A percentile compares a stretch with the other conserved stretches of the same genome.
phyloP scores from a whole-genome alignment of 2,113 vertebrate species.

The Hippocampus mohnikei region DNA sequence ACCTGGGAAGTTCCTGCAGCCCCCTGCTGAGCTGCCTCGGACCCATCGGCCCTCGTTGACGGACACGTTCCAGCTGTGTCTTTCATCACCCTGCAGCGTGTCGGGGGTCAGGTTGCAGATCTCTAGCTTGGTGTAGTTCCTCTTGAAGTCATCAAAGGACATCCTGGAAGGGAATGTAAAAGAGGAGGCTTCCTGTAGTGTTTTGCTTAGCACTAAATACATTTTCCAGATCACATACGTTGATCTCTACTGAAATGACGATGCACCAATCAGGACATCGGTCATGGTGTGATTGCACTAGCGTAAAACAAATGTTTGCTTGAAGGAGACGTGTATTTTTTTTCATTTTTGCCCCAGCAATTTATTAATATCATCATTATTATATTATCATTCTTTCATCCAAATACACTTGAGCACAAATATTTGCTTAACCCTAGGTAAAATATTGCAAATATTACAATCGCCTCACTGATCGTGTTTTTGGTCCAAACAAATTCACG shows the following conservation, averaged over 20 bases:
- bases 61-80: constrained; percentile 89
- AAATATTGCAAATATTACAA: too few species aligned
- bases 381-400: too few species aligned
- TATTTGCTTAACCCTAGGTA: too few species aligned
- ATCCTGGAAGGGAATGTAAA: constrained; percentile 75
- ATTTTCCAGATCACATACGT: too few species aligned
- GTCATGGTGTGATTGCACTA: neutral
- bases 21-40: constrained; percentile 92
- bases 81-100: constrained; percentile 79
- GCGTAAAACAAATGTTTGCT: too few species aligned
- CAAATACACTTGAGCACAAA: too few species aligned
- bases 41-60: constrained; percentile 95
- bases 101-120: constrained; percentile 97
- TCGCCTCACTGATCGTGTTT: too few species aligned
- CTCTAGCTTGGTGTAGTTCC: constrained; percentile 92
- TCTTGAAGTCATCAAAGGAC: constrained; percentile 88
- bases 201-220: neutral
- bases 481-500: too few species aligned
- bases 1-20: constrained; percentile 94
- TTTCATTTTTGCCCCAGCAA: too few species aligned
- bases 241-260: neutral
- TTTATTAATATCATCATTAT: too few species aligned
- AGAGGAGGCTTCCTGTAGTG: neutral
- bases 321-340: too few species aligned
- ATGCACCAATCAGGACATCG: neutral